These are phyloP conservation scores for Caenorhabditis becei DNA, from an alignment of 2,888 invertebrate species.

Conservation along the genomic window DNA sequence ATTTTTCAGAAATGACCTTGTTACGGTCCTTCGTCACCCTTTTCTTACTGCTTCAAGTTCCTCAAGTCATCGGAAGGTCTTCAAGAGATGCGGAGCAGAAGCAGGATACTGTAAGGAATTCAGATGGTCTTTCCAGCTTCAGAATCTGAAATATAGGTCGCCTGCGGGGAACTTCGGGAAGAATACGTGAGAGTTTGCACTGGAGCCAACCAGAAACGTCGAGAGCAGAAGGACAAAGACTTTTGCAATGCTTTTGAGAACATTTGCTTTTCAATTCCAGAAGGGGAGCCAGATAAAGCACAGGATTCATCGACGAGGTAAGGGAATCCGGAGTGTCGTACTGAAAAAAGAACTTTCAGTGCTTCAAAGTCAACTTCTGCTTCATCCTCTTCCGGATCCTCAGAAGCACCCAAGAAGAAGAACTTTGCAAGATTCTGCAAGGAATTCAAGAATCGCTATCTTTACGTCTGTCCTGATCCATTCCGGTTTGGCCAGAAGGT, in stretches of 20 bases:
- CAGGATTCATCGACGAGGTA: constrained; percentile 1
- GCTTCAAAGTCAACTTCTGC: constrained; percentile 7
- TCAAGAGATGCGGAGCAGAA: constrained; percentile 30
- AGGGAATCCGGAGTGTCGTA: not conserved
- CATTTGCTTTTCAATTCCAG: constrained; percentile 71
- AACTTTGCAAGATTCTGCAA: constrained; percentile 74
- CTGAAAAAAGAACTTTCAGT: not conserved
- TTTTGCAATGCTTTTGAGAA: constrained; percentile 76
- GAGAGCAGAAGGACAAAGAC: constrained; percentile 61
- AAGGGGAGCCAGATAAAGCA: constrained; percentile 52
- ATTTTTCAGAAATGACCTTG: not conserved
- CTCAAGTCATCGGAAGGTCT: constrained; percentile 10
- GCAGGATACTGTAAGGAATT: constrained; percentile 41
- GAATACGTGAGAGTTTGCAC: constrained; percentile 73
- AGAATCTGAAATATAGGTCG: constrained; percentile 62
- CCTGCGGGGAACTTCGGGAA: constrained; percentile 72
- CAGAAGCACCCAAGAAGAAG: constrained; percentile 48
- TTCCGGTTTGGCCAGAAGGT: constrained; percentile 74
- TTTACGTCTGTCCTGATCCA: constrained; percentile 79
- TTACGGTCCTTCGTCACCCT: not conserved
- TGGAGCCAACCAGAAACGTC: constrained; percentile 36
- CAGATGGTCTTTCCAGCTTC: not conserved
- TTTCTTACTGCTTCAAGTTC: not conserved
- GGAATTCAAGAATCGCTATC: constrained; percentile 79
- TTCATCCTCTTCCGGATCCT: not conserved